phyloP scores from a whole-genome alignment of 2,113 vertebrate genomes.

The Myrmecophaga tridactyla region DNA sequence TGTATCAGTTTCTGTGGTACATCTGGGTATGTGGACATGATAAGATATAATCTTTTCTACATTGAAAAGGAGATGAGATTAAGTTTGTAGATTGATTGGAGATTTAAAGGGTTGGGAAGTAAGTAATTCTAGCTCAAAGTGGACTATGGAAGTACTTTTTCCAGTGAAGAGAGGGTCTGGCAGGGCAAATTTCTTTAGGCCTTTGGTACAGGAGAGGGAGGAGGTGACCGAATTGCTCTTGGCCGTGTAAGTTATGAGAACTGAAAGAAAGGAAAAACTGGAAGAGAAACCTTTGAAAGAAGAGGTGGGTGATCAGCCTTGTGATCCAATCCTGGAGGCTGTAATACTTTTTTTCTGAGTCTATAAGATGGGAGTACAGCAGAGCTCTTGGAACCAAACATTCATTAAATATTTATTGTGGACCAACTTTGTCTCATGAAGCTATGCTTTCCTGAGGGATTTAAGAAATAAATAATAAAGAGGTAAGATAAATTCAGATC shows the following conservation, averaged over 20 bases:
- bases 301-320: neutral
- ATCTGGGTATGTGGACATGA: neutral
- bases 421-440: neutral
- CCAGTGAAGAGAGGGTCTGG: neutral
- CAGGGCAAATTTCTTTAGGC: neutral
- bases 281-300: neutral
- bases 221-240: neutral
- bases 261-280: neutral
- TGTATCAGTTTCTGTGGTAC: neutral
- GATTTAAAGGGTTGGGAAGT: neutral
- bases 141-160: neutral
- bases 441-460: neutral
- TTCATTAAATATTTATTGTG: slow-evolving; percentile 31
- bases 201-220: neutral
- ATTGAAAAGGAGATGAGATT: neutral
- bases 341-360: neutral
- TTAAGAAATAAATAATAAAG: neutral
- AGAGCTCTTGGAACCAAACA: neutral
- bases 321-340: neutral
- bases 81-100: neutral
- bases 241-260: neutral
- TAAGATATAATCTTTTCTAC: neutral
- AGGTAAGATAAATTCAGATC: slow-evolving; percentile 24
- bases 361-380: neutral
- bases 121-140: neutral